Percentiles rank a stretch among this genome's conserved stretches.
These are phyloP conservation scores for Idris sp. DNA, from an alignment of 1,140 invertebrate genomes.

Conservation along the genomic window DNA sequence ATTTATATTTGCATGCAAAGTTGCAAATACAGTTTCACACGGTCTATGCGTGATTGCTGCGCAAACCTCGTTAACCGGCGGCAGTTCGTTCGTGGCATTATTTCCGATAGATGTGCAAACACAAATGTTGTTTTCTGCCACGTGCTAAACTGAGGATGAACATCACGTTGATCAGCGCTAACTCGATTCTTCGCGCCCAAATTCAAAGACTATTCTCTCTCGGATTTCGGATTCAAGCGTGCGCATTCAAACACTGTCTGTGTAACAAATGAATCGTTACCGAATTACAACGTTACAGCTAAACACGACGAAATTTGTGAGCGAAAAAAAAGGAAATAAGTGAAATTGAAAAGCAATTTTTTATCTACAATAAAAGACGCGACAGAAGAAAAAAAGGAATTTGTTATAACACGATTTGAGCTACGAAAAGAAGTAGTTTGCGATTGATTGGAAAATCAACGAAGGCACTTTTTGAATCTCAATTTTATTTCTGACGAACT, in stretches of 20 bases:
- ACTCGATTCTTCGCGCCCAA: slow-evolving; percentile 51
- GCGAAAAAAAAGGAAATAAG: no score
- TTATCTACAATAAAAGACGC: no score
- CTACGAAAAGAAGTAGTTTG: no score
- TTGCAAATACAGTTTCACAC: slow-evolving; percentile 69
- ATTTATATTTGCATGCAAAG: slow-evolving; percentile 49
- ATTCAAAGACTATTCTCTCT: slow-evolving; percentile 40
- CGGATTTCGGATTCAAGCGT: slow-evolving; percentile 29
- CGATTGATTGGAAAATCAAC: no score
- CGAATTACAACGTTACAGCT: neutral
- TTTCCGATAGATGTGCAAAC: slow-evolving; percentile 64
- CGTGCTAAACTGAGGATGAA: slow-evolving; percentile 11
- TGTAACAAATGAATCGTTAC: slow-evolving; percentile 20
- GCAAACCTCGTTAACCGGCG: slow-evolving; percentile 71
- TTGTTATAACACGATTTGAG: no score
- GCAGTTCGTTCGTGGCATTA: slow-evolving; percentile 68
- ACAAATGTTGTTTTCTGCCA: slow-evolving; percentile 20
- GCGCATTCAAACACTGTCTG: slow-evolving; percentile 20
- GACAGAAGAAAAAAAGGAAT: no score
- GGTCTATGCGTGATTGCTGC: slow-evolving; percentile 75
- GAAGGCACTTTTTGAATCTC: neutral
- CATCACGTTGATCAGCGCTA: slow-evolving; percentile 46
- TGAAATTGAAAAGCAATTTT: no score
- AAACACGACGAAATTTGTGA: no score
- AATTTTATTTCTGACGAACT: slow-evolving; percentile 10